Conservation (phyloP, 2,797 vertebrate species). For the Pseudotriccus pelzelni region DNA sequence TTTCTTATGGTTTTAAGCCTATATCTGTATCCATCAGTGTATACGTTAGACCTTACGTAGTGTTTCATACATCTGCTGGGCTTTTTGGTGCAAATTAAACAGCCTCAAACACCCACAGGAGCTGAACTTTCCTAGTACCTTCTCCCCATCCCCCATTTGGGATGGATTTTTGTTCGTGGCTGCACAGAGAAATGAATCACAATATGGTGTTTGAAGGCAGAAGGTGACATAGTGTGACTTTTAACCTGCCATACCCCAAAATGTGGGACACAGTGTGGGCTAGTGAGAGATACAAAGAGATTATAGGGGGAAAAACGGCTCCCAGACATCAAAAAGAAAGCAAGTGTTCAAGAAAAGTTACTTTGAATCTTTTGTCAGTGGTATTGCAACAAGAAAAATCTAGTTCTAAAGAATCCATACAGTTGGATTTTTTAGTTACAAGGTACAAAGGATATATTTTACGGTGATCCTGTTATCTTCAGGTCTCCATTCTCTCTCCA, state of each 20-base stretch:
- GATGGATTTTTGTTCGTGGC: conserved; percentile 3
- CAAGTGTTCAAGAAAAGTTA: conserved; percentile 50
- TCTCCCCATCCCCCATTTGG: not conserved
- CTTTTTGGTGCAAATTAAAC: conserved; percentile 12
- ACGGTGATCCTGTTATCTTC: conserved; percentile 29
- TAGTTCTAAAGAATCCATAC: conserved; percentile 20
- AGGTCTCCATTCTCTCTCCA: conserved; percentile 7
- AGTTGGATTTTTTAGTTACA: conserved; percentile 25
- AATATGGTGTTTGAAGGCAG: conserved; percentile 13
- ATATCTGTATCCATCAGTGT: not conserved
- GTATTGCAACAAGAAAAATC: conserved; percentile 17
- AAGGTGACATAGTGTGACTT: conserved; percentile 26
- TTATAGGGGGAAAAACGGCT: not conserved
- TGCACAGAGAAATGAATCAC: conserved; percentile 33
- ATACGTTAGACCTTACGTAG: not conserved
- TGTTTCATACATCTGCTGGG: not conserved
- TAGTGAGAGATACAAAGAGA: conserved; percentile 28
- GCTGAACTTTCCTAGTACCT: conserved; percentile 5
- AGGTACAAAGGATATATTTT: conserved; percentile 26
- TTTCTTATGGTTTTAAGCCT: not conserved
- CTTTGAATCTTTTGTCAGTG: conserved; percentile 60
- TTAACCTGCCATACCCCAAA: conserved; percentile 39
- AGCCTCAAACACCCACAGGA: not conserved
- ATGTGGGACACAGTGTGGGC: conserved; percentile 52
- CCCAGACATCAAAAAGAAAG: conserved; percentile 22